phyloP scores from a whole-genome alignment of 1,140 invertebrate genomes.

The Bombus waltoni region DNA sequence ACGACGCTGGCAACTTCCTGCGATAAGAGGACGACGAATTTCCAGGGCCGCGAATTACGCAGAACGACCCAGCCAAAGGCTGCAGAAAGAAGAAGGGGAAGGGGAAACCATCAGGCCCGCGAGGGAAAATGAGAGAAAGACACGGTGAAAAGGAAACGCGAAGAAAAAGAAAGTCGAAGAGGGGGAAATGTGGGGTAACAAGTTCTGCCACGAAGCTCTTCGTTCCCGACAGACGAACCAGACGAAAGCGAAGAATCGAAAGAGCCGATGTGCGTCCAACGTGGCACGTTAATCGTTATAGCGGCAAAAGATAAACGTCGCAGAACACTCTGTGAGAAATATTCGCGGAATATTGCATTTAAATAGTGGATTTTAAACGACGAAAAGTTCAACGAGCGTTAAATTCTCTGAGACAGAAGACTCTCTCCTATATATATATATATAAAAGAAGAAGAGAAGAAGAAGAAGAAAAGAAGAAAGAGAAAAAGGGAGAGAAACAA shows the following conservation, averaged over 20 bases:
- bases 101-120: background rate
- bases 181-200: conserved; percentile 6
- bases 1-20: conserved; percentile 9
- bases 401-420: background rate
- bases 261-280: no score
- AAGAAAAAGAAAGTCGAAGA: background rate
- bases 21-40: conserved; percentile 1
- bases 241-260: background rate
- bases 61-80: background rate
- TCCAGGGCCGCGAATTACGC: background rate
- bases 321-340: background rate
- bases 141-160: background rate
- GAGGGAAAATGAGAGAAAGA: conserved; percentile 4
- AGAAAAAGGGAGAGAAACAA: no score
- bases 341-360: background rate
- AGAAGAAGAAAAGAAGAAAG: no score
- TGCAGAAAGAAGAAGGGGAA: background rate
- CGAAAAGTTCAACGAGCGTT: background rate
- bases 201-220: conserved; percentile 34
- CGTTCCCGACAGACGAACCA: background rate
- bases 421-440: no score
- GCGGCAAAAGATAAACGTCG: background rate
- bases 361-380: background rate
- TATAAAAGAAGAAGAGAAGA: background rate
- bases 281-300: background rate